phyloP scores from a whole-genome alignment of 1,140 invertebrate genomes.

The Cydia amplana region DNA sequence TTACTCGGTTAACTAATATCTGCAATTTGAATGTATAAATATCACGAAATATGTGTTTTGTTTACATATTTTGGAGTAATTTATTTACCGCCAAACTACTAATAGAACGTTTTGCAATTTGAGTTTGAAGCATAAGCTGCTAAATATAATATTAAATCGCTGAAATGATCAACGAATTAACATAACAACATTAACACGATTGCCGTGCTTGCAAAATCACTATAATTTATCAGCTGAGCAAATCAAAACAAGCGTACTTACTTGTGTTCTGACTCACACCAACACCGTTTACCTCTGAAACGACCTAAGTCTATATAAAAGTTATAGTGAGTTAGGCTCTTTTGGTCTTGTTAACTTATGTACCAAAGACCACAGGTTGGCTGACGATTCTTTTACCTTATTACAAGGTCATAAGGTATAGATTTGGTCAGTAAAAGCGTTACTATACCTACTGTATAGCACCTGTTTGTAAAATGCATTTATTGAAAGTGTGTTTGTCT shows the following conservation, averaged over 20 bases:
- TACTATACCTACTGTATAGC: too few species aligned
- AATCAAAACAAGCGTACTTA: slow-evolving; percentile 7
- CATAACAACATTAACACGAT: not conserved
- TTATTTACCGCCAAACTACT: not conserved
- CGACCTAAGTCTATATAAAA: not conserved
- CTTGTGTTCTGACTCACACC: not conserved
- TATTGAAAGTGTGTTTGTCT: too few species aligned
- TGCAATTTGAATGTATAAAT: not conserved
- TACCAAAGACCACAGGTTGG: too few species aligned
- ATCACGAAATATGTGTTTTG: not conserved
- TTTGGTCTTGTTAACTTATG: too few species aligned
- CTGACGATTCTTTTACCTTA: too few species aligned
- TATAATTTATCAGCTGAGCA: slow-evolving; percentile 4
- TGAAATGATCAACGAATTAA: not conserved
- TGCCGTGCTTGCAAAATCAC: not conserved
- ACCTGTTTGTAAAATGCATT: too few species aligned
- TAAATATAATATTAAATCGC: not conserved
- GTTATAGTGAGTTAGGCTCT: not conserved
- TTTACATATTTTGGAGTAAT: not conserved
- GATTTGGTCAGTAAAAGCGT: too few species aligned
- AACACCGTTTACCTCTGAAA: not conserved
- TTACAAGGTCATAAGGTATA: too few species aligned
- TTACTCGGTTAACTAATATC: not conserved
- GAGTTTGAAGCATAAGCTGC: not conserved
- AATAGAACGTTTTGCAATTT: not conserved